Evolutionary conservation across 2,888 invertebrate species (phyloP), one percentile per base, ranked within the genome.

Genomic region (Microctonus aethiopoides): DNA sequence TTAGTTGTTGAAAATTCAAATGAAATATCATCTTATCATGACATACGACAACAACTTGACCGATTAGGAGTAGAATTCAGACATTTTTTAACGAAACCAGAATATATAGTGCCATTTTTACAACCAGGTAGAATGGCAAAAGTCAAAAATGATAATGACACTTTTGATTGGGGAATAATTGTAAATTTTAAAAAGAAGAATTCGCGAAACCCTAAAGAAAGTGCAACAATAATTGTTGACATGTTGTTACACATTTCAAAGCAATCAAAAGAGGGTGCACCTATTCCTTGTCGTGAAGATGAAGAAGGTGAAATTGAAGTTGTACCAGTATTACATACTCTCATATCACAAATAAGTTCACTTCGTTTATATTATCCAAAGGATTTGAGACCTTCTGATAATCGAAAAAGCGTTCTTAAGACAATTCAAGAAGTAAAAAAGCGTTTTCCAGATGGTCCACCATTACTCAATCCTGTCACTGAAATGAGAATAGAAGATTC

Each of bases 101-200:
- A 95, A 83, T 94, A 97, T 86, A 87, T 99, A 32, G 90, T 97
- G 74, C 98, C 98, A 0, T 99, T 98, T 88, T 87, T 99, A 70
- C 96, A 98, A 84, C 95, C 97, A 0, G 99, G 99, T 0, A 89
- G 99, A 80, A 89, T 99, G 79, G 90, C 99, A 13, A 95, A 96
- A 93, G 90, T 95, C 3, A 94, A 95, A 87, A 93, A 93, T 76
- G 94, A 93, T 56, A 92, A 91, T 39, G 90, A 93, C 76, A 94
- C 95, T 81, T 99, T 96, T 86, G 98, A 97, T 79, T 99, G 99
- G 99, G 98, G 98, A 11, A 94, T 96, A 60, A 92, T 99, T 65
- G 91, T 99, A 1, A 97, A 97, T 87, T 97, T 96, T 83, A 93
- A 94, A 80, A 95, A 95, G 79, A 92, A 92, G 77, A 87, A 75